phyloP scores from a whole-genome alignment of 2,888 invertebrate genomes.

The Auanema sp. region DNA sequence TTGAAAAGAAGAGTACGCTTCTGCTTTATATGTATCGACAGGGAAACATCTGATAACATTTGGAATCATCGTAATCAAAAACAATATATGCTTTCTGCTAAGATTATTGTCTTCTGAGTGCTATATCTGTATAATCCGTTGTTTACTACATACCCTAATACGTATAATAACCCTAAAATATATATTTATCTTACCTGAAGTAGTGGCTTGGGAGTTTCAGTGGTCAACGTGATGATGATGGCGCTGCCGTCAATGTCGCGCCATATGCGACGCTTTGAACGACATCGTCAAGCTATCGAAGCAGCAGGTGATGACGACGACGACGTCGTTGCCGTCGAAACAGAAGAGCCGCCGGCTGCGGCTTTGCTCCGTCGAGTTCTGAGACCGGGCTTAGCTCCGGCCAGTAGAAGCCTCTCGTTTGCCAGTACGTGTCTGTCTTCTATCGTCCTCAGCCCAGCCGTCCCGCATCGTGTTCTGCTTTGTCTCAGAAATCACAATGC shows the following conservation, averaged over 20 bases:
- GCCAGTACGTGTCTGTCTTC: constrained; percentile 18
- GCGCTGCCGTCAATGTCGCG: constrained; percentile 61
- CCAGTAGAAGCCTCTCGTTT: constrained; percentile 24
- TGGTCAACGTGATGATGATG: constrained; percentile 63
- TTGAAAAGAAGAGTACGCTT: not conserved
- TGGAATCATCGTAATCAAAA: no score
- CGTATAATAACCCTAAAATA: not conserved
- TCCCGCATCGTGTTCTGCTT: no score
- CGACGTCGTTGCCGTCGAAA: constrained; percentile 28
- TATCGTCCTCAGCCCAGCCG: not conserved
- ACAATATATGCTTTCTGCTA: no score
- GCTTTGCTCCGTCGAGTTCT: constrained; percentile 24
- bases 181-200: not conserved
- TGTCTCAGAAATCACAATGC: no score
- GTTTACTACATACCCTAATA: not conserved
- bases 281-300: constrained; percentile 57
- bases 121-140: not conserved
- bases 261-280: constrained; percentile 57
- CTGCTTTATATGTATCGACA: not conserved
- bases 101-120: no score
- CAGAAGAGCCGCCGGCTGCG: constrained; percentile 21
- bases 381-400: constrained; percentile 29
- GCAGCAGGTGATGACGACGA: constrained; percentile 57
- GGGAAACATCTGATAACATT: no score
- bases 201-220: constrained; percentile 33